Conservation (phyloP, 2,113 vertebrate genomes). For the Cavia porcellus region DNA sequence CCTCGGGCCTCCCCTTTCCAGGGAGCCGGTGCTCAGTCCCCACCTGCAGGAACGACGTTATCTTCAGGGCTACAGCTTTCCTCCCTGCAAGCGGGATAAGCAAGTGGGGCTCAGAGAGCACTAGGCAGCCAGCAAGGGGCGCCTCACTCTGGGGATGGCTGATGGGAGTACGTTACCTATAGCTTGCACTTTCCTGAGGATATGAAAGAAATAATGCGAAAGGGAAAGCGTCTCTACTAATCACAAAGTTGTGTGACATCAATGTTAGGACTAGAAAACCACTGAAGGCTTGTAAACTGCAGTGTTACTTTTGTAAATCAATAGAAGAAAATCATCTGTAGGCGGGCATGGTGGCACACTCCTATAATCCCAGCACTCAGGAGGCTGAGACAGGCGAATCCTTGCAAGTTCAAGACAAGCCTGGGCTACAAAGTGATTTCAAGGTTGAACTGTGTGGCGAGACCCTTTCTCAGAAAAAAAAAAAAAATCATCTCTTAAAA, state of each 20-base stretch:
- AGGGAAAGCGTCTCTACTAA: neutral
- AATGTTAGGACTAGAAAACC: conserved; percentile 9
- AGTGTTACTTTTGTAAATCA: conserved; percentile 29
- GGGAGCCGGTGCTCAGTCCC: neutral
- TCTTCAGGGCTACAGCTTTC: neutral
- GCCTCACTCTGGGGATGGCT: neutral
- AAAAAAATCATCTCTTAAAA: neutral
- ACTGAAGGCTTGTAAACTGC: neutral
- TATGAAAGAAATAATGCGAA: conserved; percentile 25
- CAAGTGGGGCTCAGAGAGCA: neutral
- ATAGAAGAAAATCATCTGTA: neutral
- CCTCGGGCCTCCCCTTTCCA: neutral
- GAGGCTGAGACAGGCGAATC: too few species aligned
- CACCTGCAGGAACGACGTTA: neutral
- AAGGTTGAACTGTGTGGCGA: too few species aligned
- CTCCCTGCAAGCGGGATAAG: neutral
- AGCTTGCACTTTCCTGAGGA: conserved; percentile 21
- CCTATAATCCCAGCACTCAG: too few species aligned
- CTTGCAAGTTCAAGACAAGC: too few species aligned
- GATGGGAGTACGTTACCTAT: neutral
- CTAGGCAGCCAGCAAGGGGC: neutral
- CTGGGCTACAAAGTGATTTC: too few species aligned
- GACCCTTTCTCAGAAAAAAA: neutral
- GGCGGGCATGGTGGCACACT: too few species aligned
- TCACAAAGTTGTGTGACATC: neutral